Conservation (phyloP, 1,140 invertebrate species). For the Drosophila subobscura region DNA sequence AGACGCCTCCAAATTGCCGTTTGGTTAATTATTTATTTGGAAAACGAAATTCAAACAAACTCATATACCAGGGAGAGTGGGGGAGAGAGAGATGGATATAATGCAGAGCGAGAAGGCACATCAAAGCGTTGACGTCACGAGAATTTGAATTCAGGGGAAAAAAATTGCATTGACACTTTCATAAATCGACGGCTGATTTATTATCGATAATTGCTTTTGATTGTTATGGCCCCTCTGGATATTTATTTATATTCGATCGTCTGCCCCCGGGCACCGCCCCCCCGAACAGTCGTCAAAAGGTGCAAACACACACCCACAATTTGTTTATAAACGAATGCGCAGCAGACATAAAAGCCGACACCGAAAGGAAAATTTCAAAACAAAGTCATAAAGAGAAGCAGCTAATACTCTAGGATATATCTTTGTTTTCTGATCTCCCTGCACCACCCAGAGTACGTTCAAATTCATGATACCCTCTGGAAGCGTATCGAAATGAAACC, state of each 20-base stretch:
- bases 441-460: too few species aligned
- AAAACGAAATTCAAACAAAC: slow-evolving; percentile 43
- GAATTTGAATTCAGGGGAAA: slow-evolving; percentile 23
- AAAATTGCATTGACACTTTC: slow-evolving; percentile 77
- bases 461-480: not conserved
- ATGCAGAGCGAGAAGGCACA: slow-evolving; percentile 2
- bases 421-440: too few species aligned
- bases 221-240: slow-evolving; percentile 55
- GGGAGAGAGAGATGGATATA: too few species aligned
- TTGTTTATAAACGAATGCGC: slow-evolving; percentile 77
- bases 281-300: slow-evolving; percentile 1
- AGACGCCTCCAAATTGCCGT: slow-evolving; percentile 54
- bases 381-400: not conserved
- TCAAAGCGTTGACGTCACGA: slow-evolving; percentile 62
- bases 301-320: slow-evolving; percentile 33
- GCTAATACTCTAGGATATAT: too few species aligned
- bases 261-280: not conserved
- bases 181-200: slow-evolving; percentile 77
- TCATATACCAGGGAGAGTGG: not conserved
- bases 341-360: slow-evolving; percentile 65
- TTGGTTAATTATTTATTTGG: slow-evolving; percentile 69
- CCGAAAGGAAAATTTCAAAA: slow-evolving; percentile 12
- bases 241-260: slow-evolving; percentile 43
- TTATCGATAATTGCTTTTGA: slow-evolving; percentile 75
- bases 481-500: too few species aligned